These are phyloP conservation scores for Oreochromis niloticus DNA, from an alignment of 2,113 vertebrate genomes.

Conservation along the genomic window DNA sequence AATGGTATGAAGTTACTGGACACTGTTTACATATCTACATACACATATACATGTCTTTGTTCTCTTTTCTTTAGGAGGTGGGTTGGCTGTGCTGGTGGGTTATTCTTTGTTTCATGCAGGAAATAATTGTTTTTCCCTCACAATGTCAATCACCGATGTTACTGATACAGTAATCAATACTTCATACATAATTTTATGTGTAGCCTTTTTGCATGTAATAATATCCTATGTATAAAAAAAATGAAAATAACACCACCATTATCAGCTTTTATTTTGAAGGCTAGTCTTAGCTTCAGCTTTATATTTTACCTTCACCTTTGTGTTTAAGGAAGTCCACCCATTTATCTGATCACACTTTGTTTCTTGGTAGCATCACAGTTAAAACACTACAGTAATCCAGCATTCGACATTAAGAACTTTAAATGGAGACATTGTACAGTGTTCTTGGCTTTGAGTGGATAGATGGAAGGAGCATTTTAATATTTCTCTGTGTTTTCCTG, in stretches of 20 bases:
- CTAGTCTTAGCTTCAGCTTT: not conserved
- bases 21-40: not conserved
- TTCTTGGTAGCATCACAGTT: rapidly evolving
- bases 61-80: not conserved
- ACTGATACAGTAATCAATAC: not conserved
- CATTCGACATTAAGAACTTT: rapidly evolving
- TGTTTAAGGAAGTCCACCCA: rapidly evolving
- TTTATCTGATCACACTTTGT: not conserved
- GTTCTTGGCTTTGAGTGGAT: constrained; percentile 23
- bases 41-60: not conserved
- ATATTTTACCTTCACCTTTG: not conserved
- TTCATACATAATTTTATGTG: not conserved
- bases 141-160: not conserved
- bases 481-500: no score
- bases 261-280: not conserved
- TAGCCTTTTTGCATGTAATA: not conserved
- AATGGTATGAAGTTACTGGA: not conserved
- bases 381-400: not conserved
- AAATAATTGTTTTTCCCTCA: not conserved
- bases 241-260: rapidly evolving
- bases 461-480: constrained; percentile 30
- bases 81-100: not conserved
- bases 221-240: rapidly evolving
- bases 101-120: not conserved
- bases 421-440: not conserved